Percentiles rank a stretch among this genome's conserved stretches.
Evolutionary conservation across 2,888 invertebrate genomes (phyloP).

Genomic region (Tachina lurida): DNA sequence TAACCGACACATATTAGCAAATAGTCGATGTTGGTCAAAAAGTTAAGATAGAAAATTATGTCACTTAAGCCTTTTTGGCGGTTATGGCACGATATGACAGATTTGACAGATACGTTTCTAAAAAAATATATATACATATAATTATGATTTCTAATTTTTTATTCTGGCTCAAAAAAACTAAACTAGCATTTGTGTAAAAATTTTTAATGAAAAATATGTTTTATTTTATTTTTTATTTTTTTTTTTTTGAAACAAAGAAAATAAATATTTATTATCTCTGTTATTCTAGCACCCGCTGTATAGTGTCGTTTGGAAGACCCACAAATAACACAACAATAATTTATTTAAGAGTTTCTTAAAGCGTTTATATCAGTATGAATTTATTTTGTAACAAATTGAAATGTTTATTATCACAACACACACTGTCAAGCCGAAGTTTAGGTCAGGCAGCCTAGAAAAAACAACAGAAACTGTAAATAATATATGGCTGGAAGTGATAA

Average conservation of each 20-base stretch:
- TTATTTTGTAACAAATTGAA: slow-evolving; percentile 59
- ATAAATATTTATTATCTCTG: neutral
- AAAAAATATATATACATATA: no score
- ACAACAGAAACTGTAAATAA: slow-evolving; percentile 51
- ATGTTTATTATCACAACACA: slow-evolving; percentile 69
- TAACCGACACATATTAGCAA: no score
- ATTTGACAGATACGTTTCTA: no score
- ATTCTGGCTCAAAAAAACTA: no score
- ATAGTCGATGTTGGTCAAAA: no score
- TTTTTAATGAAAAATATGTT: neutral
- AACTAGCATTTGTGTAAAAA: neutral
- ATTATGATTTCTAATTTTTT: no score
- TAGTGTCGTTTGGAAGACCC: slow-evolving; percentile 42
- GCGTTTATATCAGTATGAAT: slow-evolving; percentile 37
- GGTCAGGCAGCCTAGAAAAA: neutral
- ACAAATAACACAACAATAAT: slow-evolving; percentile 39
- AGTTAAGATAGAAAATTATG: no score
- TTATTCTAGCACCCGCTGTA: neutral
- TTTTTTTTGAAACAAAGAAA: neutral
- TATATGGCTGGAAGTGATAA: slow-evolving; percentile 24
- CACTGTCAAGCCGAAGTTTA: neutral
- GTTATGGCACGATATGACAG: no score
- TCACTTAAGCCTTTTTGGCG: no score
- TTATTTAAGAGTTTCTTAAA: neutral
- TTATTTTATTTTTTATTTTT: neutral